Conservation (phyloP, 2,888 invertebrate genomes). For the Andrena camellia region DNA sequence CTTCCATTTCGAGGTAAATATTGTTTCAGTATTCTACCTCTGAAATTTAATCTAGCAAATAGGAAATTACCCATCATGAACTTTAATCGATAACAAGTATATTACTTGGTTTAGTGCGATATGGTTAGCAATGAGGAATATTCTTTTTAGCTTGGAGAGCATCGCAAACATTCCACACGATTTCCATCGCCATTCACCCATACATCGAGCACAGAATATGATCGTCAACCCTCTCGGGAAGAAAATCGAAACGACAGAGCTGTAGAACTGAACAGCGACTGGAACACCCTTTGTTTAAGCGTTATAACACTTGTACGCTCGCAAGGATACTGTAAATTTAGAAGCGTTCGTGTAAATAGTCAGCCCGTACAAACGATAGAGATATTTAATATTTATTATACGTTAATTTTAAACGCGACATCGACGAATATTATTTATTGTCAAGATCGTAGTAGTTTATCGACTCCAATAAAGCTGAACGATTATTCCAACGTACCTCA, state of each 20-base stretch:
- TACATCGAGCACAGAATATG: constrained; percentile 76
- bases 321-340: constrained; percentile 24
- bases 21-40: not conserved
- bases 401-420: constrained; percentile 7
- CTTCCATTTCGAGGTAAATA: constrained; percentile 82
- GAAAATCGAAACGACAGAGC: constrained; percentile 83
- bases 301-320: not conserved
- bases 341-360: constrained; percentile 58
- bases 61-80: too few species aligned
- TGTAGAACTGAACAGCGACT: constrained; percentile 59
- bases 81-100: too few species aligned
- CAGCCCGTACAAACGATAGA: constrained; percentile 33
- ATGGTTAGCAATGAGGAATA: not conserved
- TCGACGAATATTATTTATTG: constrained; percentile 37
- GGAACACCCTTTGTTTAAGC: constrained; percentile 6
- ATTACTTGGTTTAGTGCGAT: too few species aligned
- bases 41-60: not conserved
- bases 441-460: not conserved
- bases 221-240: constrained; percentile 81
- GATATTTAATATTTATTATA: constrained; percentile 52
- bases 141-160: constrained; percentile 76
- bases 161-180: constrained; percentile 83
- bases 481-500: constrained; percentile 17
- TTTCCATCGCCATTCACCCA: constrained; percentile 77
- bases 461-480: not conserved